Evolutionary conservation across 1,140 invertebrate genomes (phyloP).

Genomic region (Camponotus pennsylvanicus): DNA sequence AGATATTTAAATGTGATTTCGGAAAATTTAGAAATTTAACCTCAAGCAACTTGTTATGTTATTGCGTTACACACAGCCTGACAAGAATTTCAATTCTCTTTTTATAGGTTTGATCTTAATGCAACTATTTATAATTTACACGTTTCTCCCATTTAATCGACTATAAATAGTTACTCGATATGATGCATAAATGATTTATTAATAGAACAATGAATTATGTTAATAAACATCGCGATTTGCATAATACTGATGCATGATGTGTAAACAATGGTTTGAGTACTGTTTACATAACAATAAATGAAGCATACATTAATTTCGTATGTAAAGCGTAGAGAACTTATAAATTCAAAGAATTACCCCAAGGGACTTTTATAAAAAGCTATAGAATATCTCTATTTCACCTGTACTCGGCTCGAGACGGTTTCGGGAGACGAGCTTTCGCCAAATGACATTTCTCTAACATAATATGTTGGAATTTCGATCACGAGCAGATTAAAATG

Average conservation of each 20-base stretch:
- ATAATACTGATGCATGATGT: not conserved
- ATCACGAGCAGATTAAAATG: slow-evolving; percentile 25
- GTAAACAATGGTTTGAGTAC: slow-evolving; percentile 8
- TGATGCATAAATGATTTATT: slow-evolving; percentile 12
- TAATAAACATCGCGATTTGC: slow-evolving; percentile 25
- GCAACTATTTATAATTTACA: not conserved
- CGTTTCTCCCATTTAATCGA: not conserved
- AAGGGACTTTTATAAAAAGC: not conserved
- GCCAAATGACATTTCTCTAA: slow-evolving; percentile 10
- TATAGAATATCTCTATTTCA: not conserved
- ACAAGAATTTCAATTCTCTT: not conserved
- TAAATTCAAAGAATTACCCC: not conserved
- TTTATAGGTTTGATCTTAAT: not conserved
- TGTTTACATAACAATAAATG: slow-evolving; percentile 13
- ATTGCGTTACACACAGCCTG: no score
- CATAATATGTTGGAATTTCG: slow-evolving; percentile 12
- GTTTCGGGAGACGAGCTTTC: not conserved
- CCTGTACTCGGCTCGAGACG: not conserved
- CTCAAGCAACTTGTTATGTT: no score
- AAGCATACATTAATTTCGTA: not conserved
- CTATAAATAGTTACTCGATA: not conserved
- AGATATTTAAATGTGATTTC: not conserved
- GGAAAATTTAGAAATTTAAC: no score
- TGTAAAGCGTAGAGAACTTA: not conserved
- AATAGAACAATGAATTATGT: slow-evolving; percentile 2